Base-by-base conservation (phyloP, 1,140 invertebrate genomes). In the Drosophila ogumai region DNA sequence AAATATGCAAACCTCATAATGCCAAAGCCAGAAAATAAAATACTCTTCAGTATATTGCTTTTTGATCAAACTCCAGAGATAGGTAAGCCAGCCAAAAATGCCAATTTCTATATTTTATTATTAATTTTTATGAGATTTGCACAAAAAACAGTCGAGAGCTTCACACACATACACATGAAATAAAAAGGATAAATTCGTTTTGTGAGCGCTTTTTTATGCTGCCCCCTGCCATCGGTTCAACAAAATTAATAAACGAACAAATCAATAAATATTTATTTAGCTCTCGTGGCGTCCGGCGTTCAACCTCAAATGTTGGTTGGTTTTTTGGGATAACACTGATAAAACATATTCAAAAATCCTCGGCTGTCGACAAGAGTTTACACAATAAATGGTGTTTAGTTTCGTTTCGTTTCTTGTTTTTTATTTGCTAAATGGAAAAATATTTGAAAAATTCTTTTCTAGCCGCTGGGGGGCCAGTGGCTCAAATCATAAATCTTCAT, bases 211-310 rank as follows among this genome's bases (percentile, higher is more conserved):
- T 54, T 57, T 82, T 87, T 81, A 73, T 61, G 46, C 50, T 34
- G 50, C 19, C 25, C 6, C 41, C 36, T 17, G 46, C 25, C 67
- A 72, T 59, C 41, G 52, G 32, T 55, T 68, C 52, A 76, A 67
- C 64, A 52, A 54, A 40, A 58, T 65, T 73, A 69, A 73, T 56
- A 72, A 69, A 44, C 44, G 40, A 71, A 38, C 63, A 67, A 72
- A 78, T 55, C 77, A 78, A 84, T 88, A 90, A 88, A 88, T 75
- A 88, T 88, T 90, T 84, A 88, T 88, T 68, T 78, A 78, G 77
- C 55, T 65, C 61, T 67, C 28, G 19, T 22, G 31, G 50, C 13
- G 22, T 47, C 46, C 22, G 46, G 22, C 41, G 65, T 44, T 32
- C 46, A 34, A 41, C 50, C 36, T 17, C 9, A 57, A 56, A 22